Percentiles rank a stretch among this genome's conserved stretches.
phyloP scores from a whole-genome alignment of 2,113 vertebrate species.

The Serinus canaria region DNA sequence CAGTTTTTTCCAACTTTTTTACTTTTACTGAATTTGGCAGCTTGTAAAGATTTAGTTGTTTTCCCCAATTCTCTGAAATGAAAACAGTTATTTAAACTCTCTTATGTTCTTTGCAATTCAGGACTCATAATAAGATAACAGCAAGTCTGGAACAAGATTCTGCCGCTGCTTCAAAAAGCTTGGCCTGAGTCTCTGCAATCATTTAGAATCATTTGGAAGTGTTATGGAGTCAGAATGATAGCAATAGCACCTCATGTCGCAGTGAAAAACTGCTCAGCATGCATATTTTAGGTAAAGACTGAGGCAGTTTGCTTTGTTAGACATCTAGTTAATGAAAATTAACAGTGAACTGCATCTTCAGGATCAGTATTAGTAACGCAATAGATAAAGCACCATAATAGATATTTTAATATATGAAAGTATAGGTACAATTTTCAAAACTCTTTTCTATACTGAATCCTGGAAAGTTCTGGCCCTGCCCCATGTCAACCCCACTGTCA shows the following conservation, averaged over 20 bases:
- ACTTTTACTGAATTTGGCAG: not conserved
- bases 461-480: not conserved
- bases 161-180: not conserved
- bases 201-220: not conserved
- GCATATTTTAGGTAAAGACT: not conserved
- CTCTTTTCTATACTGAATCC: not conserved
- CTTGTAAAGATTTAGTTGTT: not conserved
- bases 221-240: not conserved
- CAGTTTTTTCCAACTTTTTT: not conserved
- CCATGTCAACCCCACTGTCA: rapidly evolving
- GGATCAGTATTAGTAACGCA: not conserved
- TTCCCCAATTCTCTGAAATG: not conserved
- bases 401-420: not conserved
- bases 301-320: not conserved
- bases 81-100: not conserved
- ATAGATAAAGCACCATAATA: not conserved
- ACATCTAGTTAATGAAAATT: not conserved
- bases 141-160: not conserved
- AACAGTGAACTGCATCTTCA: not conserved
- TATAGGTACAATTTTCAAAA: not conserved
- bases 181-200: not conserved
- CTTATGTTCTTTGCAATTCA: not conserved
- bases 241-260: not conserved
- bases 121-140: not conserved
- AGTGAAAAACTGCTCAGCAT: not conserved